Conservation (phyloP, 2,113 vertebrate genomes). For the Psettodes erumei region DNA sequence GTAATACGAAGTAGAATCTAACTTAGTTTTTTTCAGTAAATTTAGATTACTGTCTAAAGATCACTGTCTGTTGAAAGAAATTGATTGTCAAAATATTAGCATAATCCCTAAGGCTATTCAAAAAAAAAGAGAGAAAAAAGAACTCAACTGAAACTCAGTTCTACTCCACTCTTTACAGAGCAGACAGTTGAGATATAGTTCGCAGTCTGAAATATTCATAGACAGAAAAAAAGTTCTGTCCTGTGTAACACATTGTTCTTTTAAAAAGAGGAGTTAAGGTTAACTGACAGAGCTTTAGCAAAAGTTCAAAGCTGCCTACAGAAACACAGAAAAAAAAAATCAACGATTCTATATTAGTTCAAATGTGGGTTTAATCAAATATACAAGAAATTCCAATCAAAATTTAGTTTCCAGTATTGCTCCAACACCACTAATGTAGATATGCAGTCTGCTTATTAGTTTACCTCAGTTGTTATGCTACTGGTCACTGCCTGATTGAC, state of each 20-base stretch:
- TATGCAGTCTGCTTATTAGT: not conserved
- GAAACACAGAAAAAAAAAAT: too few relatives aligned
- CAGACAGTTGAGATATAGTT: slow-evolving; percentile 35
- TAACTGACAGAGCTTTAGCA: slow-evolving; percentile 30
- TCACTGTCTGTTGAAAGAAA: slow-evolving; percentile 6
- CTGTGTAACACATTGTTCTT: slow-evolving; percentile 24
- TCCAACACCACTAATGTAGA: not conserved
- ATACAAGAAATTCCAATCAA: too few relatives aligned
- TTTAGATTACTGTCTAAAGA: slow-evolving; percentile 24
- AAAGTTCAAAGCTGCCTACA: slow-evolving; percentile 15
- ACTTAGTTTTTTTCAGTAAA: slow-evolving; percentile 8
- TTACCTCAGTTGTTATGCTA: slow-evolving; percentile 10
- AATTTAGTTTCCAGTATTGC: too few relatives aligned
- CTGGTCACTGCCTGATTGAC: slow-evolving; percentile 24
- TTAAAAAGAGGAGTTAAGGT: slow-evolving; percentile 31
- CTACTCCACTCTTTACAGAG: slow-evolving; percentile 12
- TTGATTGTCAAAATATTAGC: slow-evolving; percentile 41
- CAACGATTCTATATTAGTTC: too few relatives aligned
- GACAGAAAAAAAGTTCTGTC: slow-evolving; percentile 2
- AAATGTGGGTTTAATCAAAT: too few relatives aligned
- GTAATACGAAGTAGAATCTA: slow-evolving; percentile 3
- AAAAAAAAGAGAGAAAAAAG: not conserved
- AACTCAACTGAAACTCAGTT: slow-evolving; percentile 11
- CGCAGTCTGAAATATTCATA: slow-evolving; percentile 45
- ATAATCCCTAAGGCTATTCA: slow-evolving; percentile 40